These are phyloP conservation scores for Carassius gibelio DNA, from an alignment of 2,113 vertebrate genomes.

Conservation along the genomic window DNA sequence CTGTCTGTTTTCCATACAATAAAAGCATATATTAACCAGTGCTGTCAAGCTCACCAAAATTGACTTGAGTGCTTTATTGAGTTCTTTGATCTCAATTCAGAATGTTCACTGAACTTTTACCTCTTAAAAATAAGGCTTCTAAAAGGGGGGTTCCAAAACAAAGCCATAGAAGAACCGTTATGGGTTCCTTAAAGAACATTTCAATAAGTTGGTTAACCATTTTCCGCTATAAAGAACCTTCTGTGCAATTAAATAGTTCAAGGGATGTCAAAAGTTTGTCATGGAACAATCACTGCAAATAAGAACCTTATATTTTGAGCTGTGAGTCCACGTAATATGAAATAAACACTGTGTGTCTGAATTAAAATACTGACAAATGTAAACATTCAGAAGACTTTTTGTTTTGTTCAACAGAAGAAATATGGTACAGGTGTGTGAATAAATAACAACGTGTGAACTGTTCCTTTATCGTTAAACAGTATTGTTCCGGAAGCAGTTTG, in stretches of 20 bases:
- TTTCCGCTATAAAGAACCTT: not conserved
- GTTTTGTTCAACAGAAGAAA: not conserved
- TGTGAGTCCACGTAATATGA: not conserved
- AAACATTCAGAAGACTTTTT: not conserved
- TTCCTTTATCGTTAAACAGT: not conserved
- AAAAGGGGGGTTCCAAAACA: too few species aligned
- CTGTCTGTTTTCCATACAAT: not conserved
- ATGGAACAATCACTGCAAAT: not conserved
- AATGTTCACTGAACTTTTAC: too few species aligned
- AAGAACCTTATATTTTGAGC: not conserved
- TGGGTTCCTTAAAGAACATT: too few species aligned
- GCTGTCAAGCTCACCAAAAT: not conserved
- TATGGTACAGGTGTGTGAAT: too few species aligned
- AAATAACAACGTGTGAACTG: too few species aligned
- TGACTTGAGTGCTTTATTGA: too few species aligned
- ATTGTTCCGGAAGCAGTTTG: constrained; percentile 10
- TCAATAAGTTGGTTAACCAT: not conserved
- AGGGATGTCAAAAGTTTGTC: not conserved
- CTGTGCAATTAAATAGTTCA: not conserved
- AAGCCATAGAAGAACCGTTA: too few species aligned
- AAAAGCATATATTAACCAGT: not conserved
- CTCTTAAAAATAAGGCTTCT: too few species aligned
- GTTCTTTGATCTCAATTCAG: too few species aligned
- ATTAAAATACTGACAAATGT: not conserved
- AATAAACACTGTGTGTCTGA: not conserved